Evolutionary conservation across 2,797 vertebrate species (phyloP).

Genomic region (Sebastes minor): DNA sequence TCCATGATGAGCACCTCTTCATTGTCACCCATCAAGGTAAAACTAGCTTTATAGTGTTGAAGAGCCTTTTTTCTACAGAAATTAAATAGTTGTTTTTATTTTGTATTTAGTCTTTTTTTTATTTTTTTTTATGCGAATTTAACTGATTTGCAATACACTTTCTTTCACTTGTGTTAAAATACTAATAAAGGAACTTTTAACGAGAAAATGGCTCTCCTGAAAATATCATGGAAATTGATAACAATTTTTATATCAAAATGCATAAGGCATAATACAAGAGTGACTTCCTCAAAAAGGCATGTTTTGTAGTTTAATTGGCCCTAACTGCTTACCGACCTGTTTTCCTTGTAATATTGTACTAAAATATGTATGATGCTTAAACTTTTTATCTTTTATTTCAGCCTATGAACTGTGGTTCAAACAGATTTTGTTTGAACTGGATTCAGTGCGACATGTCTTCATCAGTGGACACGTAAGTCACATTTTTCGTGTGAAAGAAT

Average conservation of each 20-base stretch:
- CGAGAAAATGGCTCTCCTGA: neutral
- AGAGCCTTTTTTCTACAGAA: neutral
- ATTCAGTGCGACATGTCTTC: constrained; percentile 94
- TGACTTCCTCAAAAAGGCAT: neutral
- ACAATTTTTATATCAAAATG: neutral
- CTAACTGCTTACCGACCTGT: neutral
- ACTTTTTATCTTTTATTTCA: constrained; percentile 66
- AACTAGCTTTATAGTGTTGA: neutral
- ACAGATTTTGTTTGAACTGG: constrained; percentile 95
- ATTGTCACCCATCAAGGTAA: constrained; percentile 98
- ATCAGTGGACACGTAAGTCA: constrained; percentile 92
- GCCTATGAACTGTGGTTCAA: constrained; percentile 99
- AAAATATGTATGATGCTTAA: neutral
- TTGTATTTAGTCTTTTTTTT: neutral
- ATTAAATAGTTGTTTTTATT: neutral
- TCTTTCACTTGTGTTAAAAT: neutral
- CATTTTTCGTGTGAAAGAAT: neutral
- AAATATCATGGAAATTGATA: neutral
- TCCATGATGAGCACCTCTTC: constrained; percentile 98
- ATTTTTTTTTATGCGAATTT: neutral
- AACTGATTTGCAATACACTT: neutral
- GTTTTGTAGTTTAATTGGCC: neutral
- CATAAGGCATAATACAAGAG: neutral
- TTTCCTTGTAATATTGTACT: neutral
- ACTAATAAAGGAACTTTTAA: too few species aligned